A percentile compares a stretch with the other conserved stretches of the same genome.
These are phyloP conservation scores for Huso huso DNA, from an alignment of 2,797 vertebrate species.

Conservation along the genomic window DNA sequence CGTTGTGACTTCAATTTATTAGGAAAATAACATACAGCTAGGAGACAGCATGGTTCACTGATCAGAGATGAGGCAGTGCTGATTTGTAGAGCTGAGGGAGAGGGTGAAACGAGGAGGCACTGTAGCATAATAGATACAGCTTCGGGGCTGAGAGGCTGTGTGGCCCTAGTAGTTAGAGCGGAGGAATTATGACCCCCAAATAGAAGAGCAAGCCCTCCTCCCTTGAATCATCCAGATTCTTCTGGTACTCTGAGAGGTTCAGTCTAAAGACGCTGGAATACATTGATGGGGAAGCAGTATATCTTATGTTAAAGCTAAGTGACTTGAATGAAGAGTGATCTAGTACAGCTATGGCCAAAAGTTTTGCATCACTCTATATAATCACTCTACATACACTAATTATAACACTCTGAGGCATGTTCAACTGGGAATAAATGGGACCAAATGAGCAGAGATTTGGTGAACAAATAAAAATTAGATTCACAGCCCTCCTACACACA, in stretches of 20 bases:
- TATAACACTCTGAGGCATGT: not conserved
- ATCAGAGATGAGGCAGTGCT: no score
- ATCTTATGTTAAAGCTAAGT: no score
- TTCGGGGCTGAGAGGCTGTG: not conserved
- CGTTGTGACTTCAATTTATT: no score
- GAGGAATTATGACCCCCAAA: not conserved
- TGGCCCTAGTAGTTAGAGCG: not conserved
- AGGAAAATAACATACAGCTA: no score
- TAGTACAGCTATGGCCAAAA: no score
- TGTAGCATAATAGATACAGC: not conserved
- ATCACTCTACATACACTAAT: no score
- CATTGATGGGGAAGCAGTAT: no score
- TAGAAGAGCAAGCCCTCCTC: not conserved
- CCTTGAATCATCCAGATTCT: not conserved
- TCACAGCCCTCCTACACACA: conserved; percentile 22
- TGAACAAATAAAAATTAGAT: conserved; percentile 28
- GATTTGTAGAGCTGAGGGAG: no score
- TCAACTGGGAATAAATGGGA: not conserved
- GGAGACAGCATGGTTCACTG: no score
- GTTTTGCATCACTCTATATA: no score
- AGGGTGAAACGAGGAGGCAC: no score
- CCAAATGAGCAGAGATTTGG: not conserved
- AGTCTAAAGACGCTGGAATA: not conserved
- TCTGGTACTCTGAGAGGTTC: not conserved
- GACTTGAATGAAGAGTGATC: no score